A percentile compares a stretch with the other conserved stretches of the same genome.
phyloP scores from a whole-genome alignment of 2,888 invertebrate genomes.

The Rhynchonema sp. region DNA sequence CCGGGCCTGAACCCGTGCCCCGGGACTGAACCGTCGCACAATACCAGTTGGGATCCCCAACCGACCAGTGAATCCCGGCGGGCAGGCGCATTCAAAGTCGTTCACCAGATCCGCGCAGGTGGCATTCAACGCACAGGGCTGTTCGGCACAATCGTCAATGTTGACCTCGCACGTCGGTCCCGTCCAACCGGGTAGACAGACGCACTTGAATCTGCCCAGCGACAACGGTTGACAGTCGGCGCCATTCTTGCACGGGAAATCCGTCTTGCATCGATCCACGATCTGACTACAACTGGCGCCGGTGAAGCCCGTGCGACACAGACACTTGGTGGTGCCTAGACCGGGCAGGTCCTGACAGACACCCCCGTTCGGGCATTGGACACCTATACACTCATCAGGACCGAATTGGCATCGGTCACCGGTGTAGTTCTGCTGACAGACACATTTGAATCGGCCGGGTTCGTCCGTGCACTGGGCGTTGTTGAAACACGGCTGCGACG shows the following conservation, averaged over 20 bases:
- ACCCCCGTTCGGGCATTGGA: constrained; percentile 80
- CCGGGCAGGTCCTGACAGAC: constrained; percentile 91
- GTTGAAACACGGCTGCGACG: constrained; percentile 73
- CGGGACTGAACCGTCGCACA: too few relatives aligned
- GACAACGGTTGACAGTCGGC: constrained; percentile 69
- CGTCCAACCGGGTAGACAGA: constrained; percentile 89
- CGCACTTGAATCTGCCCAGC: constrained; percentile 46
- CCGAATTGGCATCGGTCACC: constrained; percentile 81
- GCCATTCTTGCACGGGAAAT: constrained; percentile 63
- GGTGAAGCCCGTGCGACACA: constrained; percentile 81
- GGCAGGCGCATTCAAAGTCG: constrained; percentile 79
- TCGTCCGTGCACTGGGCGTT: constrained; percentile 83
- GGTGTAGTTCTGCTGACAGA: constrained; percentile 43
- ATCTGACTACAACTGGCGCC: constrained; percentile 42
- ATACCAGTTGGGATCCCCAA: too few relatives aligned
- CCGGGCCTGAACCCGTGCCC: too few relatives aligned
- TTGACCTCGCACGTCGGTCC: constrained; percentile 65
- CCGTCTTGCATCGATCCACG: constrained; percentile 37
- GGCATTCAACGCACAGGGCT: constrained; percentile 40
- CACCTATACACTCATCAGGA: constrained; percentile 64
- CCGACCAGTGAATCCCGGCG: constrained; percentile 79
- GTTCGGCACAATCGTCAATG: constrained; percentile 41
- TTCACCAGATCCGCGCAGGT: constrained; percentile 81
- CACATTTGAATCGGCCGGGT: constrained; percentile 48
- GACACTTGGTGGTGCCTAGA: constrained; percentile 61